Conservation (phyloP, 2,888 invertebrate genomes). For the Limulus polyphemus region DNA sequence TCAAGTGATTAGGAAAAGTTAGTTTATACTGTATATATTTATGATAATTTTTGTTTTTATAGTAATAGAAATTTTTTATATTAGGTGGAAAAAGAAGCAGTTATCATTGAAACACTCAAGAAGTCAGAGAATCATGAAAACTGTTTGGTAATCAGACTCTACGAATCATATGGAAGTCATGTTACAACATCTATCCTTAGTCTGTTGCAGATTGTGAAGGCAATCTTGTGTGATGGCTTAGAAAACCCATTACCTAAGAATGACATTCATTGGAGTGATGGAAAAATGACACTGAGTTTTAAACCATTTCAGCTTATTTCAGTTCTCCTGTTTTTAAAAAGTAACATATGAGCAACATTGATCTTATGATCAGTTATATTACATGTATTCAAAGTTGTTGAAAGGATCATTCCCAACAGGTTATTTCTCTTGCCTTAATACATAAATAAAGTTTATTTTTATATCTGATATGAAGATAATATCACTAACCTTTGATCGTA, state of each 20-base stretch:
- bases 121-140: constrained; percentile 31
- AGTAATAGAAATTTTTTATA: too few relatives aligned
- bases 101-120: constrained; percentile 38
- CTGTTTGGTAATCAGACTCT: constrained; percentile 35
- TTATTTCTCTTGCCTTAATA: too few relatives aligned
- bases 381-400: too few relatives aligned
- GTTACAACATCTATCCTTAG: constrained; percentile 22
- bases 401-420: too few relatives aligned
- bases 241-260: constrained; percentile 21
- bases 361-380: too few relatives aligned
- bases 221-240: constrained; percentile 25
- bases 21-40: not conserved
- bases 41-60: too few relatives aligned
- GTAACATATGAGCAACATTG: too few relatives aligned
- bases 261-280: constrained; percentile 19
- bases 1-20: not conserved
- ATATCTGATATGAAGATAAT: too few relatives aligned
- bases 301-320: constrained; percentile 20
- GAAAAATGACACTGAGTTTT: constrained; percentile 17
- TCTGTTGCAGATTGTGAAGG: constrained; percentile 21
- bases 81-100: constrained; percentile 24
- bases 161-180: constrained; percentile 37
- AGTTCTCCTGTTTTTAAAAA: constrained; percentile 19
- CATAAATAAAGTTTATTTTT: too few relatives aligned
- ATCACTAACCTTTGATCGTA: too few relatives aligned